Base-by-base conservation (phyloP, 92 coral and sea anemone genomes). In the Heteractis magnifica region DNA sequence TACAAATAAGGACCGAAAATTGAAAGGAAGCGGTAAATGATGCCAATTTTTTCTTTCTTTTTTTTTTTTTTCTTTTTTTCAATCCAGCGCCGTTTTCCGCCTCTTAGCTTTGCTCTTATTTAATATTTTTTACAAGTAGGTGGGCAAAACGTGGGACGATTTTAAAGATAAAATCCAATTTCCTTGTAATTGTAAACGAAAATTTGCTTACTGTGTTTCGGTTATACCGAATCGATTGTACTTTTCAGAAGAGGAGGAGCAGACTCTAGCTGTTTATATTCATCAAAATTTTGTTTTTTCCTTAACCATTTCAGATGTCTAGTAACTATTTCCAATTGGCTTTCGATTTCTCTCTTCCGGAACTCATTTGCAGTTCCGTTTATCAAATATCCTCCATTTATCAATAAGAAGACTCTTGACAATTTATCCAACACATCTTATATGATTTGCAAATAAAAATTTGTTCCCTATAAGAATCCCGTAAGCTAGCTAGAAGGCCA, bases 101-200 rank as follows among this genome's bases (percentile, higher is more conserved):
- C 44, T 34, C 44, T 34, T 34, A 34, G 44, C 44, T 34, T 34
- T 34, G 44, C 26, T 62, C 70, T 62, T 62, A 8, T 18, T 16
- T 62, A 9, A 62, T 62, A 23, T n/a, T n/a, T 18, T 62, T 19
- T 19, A 20, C 7, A 62, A 62, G 70, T 62, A 62, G 70, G 70
- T 23, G 70, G 70, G 26, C 12, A 62, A 62, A 62, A 34, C 70
- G 70, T 62, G 70, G 21, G 70, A 62, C 70, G 70, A 62, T 62
- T 23, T 55, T 55, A 4, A 16, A 16, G 70, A 18, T 11, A 4
- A 7, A 59, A 0, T 59, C 65, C 14, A 59, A 13, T 59, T 13
- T 11, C 65, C 14, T 59, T 13, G 6, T 59, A 11, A 20, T 62
- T 62, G 23, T 18, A 62, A 62, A n/a, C 20, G n/a, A 62, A 62